Base-by-base conservation (phyloP, 1,140 invertebrate genomes). In the Cydia fagiglandana region DNA sequence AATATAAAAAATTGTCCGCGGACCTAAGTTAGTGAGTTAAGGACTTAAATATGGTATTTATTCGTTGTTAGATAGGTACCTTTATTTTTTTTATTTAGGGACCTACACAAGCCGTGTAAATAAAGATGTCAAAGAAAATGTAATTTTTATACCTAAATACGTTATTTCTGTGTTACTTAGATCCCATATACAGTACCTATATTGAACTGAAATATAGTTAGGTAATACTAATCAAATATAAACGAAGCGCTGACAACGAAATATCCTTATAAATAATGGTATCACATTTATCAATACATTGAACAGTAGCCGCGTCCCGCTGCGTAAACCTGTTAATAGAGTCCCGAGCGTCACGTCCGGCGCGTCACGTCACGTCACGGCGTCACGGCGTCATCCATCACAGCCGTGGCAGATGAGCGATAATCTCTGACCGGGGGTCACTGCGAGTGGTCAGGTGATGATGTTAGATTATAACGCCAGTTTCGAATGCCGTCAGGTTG, bases 341-440 rank as follows among this genome's bases (percentile, higher is more conserved):
- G 66, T 41, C 66, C 30, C 34, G 66, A 38, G n/a, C 66, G 66
- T 70, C 15, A 70, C 66, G 66, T 41, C 64, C 30, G 64, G 28
- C 66, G 17, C 66, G 66, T 70, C 66, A 70, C 66, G 66, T 70
- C 30, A 41, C 66, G 66, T 45, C 66, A 20, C 66, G 64, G 41
- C 68, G 53, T 76, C 70, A n/a, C 56, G 74, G 47, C 61, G 61
- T 75, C 75, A 75, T 75, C 28, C 34, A 75, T 75, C 75, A 75
- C 75, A 15, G 30, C 24, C 73, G 73, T 30, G 20, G 38, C 75
- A 38, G 75, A 66, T 64, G 64, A 45, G 28, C 75, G 75, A 64
- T 75, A 38, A 81, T 68, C 76, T 74, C 50, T 70, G 66, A 70
- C 66, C 66, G 66, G 30, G 64, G 66, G 30, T 70, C 66, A 70